Percentiles rank a stretch among this genome's conserved stretches.
Evolutionary conservation across 1,140 invertebrate species (phyloP).

Genomic region (Drosophila sucinea): DNA sequence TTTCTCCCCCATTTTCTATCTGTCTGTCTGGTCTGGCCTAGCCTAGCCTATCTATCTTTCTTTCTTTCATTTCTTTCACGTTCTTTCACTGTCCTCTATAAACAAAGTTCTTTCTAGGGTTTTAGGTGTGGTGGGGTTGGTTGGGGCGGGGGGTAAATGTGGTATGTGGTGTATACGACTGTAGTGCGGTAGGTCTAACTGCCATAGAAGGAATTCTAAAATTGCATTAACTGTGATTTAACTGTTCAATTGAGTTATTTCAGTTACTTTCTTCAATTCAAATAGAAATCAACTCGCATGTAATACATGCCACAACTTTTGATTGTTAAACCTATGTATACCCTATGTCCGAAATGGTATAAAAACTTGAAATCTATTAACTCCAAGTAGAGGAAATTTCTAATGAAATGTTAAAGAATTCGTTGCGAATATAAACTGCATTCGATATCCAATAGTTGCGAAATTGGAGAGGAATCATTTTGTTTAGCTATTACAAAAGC

Average conservation of each 20-base stretch:
- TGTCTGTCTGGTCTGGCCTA: constrained; percentile 36
- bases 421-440: no score
- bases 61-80: constrained; percentile 28
- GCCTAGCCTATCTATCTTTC: constrained; percentile 35
- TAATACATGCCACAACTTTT: no score
- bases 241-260: neutral
- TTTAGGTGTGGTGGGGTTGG: neutral
- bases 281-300: neutral
- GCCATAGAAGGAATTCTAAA: neutral
- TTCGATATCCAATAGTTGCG: no score
- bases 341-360: no score
- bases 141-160: neutral
- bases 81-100: constrained; percentile 4
- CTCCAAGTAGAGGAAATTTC: no score
- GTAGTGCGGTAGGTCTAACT: neutral
- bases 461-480: no score
- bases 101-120: constrained; percentile 3
- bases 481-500: no score
- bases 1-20: constrained; percentile 5
- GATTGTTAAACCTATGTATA: no score
- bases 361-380: no score
- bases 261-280: neutral
- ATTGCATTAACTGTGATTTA: constrained; percentile 9
- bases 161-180: neutral
- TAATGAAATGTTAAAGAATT: no score